Base-by-base conservation (phyloP, 2,113 vertebrate species). In the Trachemys scripta region DNA sequence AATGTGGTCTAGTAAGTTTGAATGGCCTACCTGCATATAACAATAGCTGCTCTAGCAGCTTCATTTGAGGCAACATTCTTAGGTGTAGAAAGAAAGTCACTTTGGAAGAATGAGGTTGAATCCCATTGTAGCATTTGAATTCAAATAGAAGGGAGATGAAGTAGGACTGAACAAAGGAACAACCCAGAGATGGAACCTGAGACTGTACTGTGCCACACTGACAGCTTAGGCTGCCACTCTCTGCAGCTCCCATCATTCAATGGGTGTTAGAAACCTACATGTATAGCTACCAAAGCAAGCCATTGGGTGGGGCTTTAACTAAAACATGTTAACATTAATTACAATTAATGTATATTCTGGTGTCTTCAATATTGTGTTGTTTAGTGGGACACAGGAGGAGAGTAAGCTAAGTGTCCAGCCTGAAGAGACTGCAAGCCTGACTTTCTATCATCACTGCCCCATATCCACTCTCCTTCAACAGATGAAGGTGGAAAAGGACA, bases 401-500 rank as follows among this genome's bases (percentile, higher is more conserved):
- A 31, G 57, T 78, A 7, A 85, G 24, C 14, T 38, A 89, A 81
- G 22, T 51, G 79, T 20, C 56, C 91, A 82, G 25, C 3, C 6
- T 82, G 38, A n/a, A 86, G n/a, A 59, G 35, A 76, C 19, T 29
- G n/a, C 79, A 80, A 83, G 83, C 57, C 94, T 92, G 3, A 42
- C 31, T 87, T 87, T 80, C 35, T 83, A 12, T 50, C 54, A 12
- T 50, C 42, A 79, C 90, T 11, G 80, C 1, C 8, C 17, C 42
- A 5, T 51, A 57, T 5, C 27, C 82, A 12, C 93, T 84, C 25
- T 42, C 93, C 49, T 88, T 92, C 24, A 80, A 38, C 7, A 86
- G 12, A 24, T 38, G 82, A 95, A 96, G 83, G 51, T 38, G 86
- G 65, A 53, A 85, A 94, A 84, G 51, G 5, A 87, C 93, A 86